Percentiles rank a stretch among this genome's conserved stretches.
Conservation (phyloP, 2,113 vertebrate species). For the Petromus typicus region DNA sequence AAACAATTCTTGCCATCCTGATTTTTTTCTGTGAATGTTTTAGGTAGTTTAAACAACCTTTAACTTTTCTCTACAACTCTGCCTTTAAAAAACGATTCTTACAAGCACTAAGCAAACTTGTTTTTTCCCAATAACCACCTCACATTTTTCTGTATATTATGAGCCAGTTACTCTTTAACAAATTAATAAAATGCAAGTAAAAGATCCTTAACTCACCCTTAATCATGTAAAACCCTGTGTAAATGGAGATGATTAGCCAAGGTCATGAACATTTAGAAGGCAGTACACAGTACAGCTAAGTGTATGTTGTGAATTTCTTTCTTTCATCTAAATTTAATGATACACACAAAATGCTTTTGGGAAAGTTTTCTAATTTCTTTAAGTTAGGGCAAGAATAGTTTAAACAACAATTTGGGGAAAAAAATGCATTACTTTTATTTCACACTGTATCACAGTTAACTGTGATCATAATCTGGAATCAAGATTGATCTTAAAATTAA, state of each 20-base stretch:
- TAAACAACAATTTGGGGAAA: not conserved
- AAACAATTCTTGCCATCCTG: not conserved
- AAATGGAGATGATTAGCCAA: not conserved
- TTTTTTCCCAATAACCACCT: not conserved
- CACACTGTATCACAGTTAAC: not conserved
- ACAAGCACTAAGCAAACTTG: not conserved
- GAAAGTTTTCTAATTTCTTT: not conserved
- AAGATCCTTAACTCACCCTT: constrained; percentile 6
- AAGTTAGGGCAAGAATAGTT: not conserved
- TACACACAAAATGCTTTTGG: not conserved
- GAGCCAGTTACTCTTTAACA: not conserved
- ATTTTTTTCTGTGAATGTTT: not conserved
- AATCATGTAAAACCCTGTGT: not conserved
- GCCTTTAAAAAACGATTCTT: not conserved
- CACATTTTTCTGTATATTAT: not conserved
- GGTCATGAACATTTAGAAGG: not conserved
- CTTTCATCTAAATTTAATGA: constrained; percentile 1
- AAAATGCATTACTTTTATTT: not conserved
- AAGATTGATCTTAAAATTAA: not conserved
- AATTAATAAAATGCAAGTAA: not conserved
- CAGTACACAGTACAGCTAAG: not conserved
- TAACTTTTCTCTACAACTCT: not conserved
- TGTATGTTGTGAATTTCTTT: not conserved
- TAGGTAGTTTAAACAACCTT: not conserved
- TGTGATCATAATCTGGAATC: not conserved